Evolutionary conservation across 2,113 vertebrate species (phyloP), one percentile per base, ranked within the genome.

Genomic region (Oryzias celebensis): DNA sequence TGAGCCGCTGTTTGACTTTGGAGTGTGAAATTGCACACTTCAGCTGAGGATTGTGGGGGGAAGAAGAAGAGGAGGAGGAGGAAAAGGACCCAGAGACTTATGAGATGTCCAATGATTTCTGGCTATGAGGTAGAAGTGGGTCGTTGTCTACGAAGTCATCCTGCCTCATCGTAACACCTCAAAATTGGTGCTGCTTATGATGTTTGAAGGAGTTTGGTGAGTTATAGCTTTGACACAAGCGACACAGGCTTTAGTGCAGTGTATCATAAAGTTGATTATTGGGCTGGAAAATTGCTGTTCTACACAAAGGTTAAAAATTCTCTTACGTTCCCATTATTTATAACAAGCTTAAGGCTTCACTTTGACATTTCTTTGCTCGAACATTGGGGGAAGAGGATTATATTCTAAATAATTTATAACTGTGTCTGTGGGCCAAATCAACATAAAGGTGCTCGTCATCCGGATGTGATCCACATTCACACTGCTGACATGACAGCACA

Each of bases 21-120:
- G 83, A 87, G 89, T 90, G 89, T 85, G 85, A 89, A 89, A 90
- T 90, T 86, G 81, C 85, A 83, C 89, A 88, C 84, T 88, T 85
- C 77, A 78, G 69, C 79, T 66, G 68, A 80, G 75, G 75, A 60
- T 59, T 28, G 7, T 28, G 31, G 36, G 54, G 36, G 10, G 8
- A 36, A 28, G 26, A 49, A 62, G 50, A 58, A 62, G 45, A 22
- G 54, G 51, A 47, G 60, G 60, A 65, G 62, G 52, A 68, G 75
- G 55, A 26, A 53, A 36, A 60, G 68, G 77, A 62, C 62, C 70
- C 41, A 13, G 67, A 85, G 82, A 86, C 57, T 48, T 62, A 58
- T 43, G 68, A 78, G 65, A 78, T 77, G 77, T 73, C 73, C 81
- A 73, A 68, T 78, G 67, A 79, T 83, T 84, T 64, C 53, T 55